phyloP scores from a whole-genome alignment of 37 sponge, comb jelly and placozoan genomes.

The Oscarella lobularis region DNA sequence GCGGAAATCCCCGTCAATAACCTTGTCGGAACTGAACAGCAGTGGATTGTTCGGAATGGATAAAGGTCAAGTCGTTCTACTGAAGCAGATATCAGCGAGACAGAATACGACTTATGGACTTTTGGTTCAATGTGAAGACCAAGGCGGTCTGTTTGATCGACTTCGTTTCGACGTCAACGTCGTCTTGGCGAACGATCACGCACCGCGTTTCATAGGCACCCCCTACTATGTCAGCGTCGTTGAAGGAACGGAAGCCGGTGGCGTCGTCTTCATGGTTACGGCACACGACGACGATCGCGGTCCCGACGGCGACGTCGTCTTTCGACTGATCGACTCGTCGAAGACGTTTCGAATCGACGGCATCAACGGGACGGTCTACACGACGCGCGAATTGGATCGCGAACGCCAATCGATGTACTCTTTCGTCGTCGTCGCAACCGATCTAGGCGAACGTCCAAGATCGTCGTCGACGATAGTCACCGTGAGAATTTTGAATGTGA shows the following conservation, averaged over 20 bases:
- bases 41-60: neutral
- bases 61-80: neutral
- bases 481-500: neutral
- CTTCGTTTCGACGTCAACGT: neutral
- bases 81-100: neutral
- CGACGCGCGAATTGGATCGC: neutral
- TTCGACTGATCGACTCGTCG: neutral
- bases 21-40: neutral
- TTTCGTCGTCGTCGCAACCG: neutral
- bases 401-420: neutral
- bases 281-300: neutral
- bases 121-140: neutral
- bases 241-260: neutral
- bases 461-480: neutral
- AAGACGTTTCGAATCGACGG: neutral
- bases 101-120: neutral
- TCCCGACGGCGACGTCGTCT: neutral
- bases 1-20: neutral
- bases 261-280: neutral
- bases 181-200: neutral
- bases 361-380: neutral
- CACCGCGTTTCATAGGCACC: neutral
- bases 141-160: neutral
- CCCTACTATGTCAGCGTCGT: neutral
- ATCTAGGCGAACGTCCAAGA: neutral